phyloP scores from a whole-genome alignment of 2,797 vertebrate species.

The Scyliorhinus canicula region DNA sequence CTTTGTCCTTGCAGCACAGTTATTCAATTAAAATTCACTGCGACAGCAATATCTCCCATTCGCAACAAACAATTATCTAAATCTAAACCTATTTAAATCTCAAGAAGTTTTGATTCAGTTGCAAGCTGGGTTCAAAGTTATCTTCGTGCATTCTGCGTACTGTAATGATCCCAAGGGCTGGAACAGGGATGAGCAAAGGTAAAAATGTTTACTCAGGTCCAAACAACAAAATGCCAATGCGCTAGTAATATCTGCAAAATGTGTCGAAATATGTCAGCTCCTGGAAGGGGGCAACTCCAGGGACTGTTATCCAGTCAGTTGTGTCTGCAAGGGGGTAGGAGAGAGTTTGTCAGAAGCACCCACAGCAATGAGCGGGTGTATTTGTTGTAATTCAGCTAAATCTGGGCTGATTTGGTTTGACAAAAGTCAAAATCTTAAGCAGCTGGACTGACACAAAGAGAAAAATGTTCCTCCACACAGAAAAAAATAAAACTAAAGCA shows the following conservation, averaged over 20 bases:
- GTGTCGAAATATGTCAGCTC: constrained; percentile 12
- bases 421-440: background rate
- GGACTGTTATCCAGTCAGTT: background rate
- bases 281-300: background rate
- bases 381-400: background rate
- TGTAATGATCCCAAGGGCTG: background rate
- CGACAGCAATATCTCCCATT: background rate
- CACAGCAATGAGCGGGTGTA: background rate
- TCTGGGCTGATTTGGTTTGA: background rate
- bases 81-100: constrained; percentile 16
- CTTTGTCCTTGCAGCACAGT: too few relatives aligned
- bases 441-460: background rate
- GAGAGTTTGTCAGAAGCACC: background rate
- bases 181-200: background rate
- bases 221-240: background rate
- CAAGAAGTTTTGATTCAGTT: constrained; percentile 20
- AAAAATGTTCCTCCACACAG: background rate
- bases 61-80: background rate
- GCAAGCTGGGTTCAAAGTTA: background rate
- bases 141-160: background rate
- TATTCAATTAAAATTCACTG: background rate
- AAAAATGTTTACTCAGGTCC: background rate
- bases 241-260: background rate
- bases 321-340: too few relatives aligned
- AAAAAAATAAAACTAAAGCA: background rate